Evolutionary conservation across 2,888 invertebrate species (phyloP), one percentile per base, ranked within the genome.

Genomic region (Ectemnius cavifrons): DNA sequence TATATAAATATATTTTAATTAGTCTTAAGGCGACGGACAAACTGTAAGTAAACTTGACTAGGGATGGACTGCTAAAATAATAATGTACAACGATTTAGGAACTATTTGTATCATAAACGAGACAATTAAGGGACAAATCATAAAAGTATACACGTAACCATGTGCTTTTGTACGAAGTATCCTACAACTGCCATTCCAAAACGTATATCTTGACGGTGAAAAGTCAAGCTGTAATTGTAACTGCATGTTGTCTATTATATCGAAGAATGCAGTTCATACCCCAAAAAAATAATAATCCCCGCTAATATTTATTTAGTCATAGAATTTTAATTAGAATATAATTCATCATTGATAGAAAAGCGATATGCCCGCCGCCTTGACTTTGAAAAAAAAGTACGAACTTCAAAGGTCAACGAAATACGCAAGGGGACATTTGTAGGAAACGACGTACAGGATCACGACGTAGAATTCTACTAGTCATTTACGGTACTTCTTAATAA

Each of bases 31-130:
- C 67, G 67, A 69, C 76, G 71, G 78, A 77, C 77, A 70, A 80
- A 63, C 74, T 86, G 83, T 84, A 85, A 84, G 84, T 86, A 82
- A 81, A 85, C 82, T 85, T 78, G 76, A 70, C 78, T 83, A 83
- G 77, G 69, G 60, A 78, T 77, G 72, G 73, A 84, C 79, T 77
- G 82, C 78, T 85, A 86, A 82, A 75, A 71, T 86, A 87, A 89
- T 81, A 81, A 88, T 89, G 89, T 90, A 89, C 89, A 90, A 90
- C 89, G 89, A 90, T 79, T 86, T 89, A 89, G 89, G 69, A 83
- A 83, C 75, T 88, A 88, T 81, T 82, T 89, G 87, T 89, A 89
- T 84, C 68, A 86, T 85, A 88, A 83, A 80, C 49, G 81, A 73
- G 81, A 85, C 82, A 79, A 83, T 80, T 82, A 86, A 81, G 82